These are phyloP conservation scores for Pavo muticus DNA, from an alignment of 2,113 vertebrate species.

Conservation along the genomic window DNA sequence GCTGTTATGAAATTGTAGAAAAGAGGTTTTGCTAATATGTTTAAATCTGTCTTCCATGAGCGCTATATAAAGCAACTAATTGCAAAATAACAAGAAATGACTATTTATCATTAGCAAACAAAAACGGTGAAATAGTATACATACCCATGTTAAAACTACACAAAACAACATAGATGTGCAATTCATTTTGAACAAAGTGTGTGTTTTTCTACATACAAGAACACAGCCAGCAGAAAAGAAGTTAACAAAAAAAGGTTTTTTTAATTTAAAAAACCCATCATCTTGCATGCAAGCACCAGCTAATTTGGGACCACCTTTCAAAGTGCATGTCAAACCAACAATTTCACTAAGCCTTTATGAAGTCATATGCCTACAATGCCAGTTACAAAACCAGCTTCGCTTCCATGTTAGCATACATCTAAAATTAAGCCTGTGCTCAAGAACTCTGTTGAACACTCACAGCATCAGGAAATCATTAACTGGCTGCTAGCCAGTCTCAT, in stretches of 20 bases:
- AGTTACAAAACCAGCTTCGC: neutral
- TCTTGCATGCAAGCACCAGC: neutral
- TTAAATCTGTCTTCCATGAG: neutral
- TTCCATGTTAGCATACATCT: neutral
- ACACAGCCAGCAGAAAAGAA: neutral
- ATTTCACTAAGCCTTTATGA: neutral
- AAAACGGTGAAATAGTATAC: slow-evolving; percentile 1
- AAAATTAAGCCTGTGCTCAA: neutral
- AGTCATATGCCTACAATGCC: neutral
- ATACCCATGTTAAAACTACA: slow-evolving; percentile 22
- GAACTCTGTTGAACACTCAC: accelerated
- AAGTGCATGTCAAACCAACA: neutral
- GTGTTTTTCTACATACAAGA: neutral
- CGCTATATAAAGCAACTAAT: neutral
- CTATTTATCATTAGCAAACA: neutral
- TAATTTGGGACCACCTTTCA: neutral
- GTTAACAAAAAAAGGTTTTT: neutral
- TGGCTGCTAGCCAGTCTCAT: neutral
- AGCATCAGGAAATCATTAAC: neutral
- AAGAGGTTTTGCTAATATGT: neutral
- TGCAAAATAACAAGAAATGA: slow-evolving; percentile 1
- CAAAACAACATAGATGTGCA: neutral
- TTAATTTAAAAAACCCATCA: neutral
- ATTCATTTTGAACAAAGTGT: neutral
- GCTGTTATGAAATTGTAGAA: neutral